These are phyloP conservation scores for Atlantisia rogersi DNA, from an alignment of 2,113 vertebrate species.

Conservation along the genomic window DNA sequence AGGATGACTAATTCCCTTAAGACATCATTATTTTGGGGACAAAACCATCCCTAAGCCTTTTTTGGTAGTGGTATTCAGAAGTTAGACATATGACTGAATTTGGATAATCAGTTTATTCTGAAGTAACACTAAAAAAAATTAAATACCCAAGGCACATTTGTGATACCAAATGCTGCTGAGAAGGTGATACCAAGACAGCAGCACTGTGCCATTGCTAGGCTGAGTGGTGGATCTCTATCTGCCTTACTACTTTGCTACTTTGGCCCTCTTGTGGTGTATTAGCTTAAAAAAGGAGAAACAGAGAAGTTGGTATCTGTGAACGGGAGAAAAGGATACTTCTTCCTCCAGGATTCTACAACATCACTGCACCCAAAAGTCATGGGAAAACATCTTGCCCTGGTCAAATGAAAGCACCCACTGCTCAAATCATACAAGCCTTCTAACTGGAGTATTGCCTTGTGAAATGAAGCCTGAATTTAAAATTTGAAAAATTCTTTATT, in stretches of 20 bases:
- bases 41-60: neutral
- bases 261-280: neutral
- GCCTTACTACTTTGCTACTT: too few species aligned
- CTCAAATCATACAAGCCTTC: neutral
- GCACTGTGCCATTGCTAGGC: neutral
- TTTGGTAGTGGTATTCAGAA: neutral
- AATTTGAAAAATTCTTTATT: neutral
- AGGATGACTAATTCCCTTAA: neutral
- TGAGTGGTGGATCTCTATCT: neutral
- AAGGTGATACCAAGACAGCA: fast-evolving
- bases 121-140: neutral
- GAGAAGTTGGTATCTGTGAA: neutral
- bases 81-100: neutral
- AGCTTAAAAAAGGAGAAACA: neutral
- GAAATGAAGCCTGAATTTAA: neutral
- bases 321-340: neutral
- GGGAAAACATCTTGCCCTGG: neutral
- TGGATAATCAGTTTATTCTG: neutral
- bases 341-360: neutral
- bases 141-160: neutral
- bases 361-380: neutral
- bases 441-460: neutral
- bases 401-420: neutral
- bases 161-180: neutral
- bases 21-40: neutral